Evolutionary conservation across 1,140 invertebrate genomes (phyloP).

Genomic region (Hylaeus anthracinus): DNA sequence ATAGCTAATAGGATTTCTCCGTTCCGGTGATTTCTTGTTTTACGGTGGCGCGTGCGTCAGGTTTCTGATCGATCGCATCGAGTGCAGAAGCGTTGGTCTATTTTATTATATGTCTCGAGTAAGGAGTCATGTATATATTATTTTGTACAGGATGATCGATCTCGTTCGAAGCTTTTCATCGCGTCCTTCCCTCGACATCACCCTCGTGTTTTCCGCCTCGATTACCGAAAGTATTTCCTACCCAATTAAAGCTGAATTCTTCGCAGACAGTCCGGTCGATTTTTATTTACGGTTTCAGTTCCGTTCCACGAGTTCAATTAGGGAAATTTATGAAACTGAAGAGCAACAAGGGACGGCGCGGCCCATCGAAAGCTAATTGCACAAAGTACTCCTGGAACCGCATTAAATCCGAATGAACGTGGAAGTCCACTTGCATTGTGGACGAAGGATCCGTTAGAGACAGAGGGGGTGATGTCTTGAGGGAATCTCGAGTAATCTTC

Average conservation of each 20-base stretch:
- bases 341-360: neutral
- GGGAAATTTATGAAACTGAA: conserved; percentile 7
- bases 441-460: neutral
- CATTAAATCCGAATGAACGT: conserved; percentile 13
- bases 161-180: neutral
- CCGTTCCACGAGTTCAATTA: neutral
- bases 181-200: no score
- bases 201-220: neutral
- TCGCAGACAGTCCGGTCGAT: neutral
- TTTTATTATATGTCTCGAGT: no score
- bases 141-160: neutral
- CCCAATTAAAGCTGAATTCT: conserved; percentile 48
- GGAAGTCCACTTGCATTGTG: conserved; percentile 7
- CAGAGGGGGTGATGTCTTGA: neutral
- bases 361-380: conserved; percentile 29
- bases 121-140: no score
- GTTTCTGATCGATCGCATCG: neutral
- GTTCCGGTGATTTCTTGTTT: neutral
- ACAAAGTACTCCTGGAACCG: conserved; percentile 23
- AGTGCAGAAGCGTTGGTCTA: neutral
- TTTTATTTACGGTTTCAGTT: conserved; percentile 11
- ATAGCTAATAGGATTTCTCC: neutral
- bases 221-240: conserved; percentile 38
- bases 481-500: conserved; percentile 39
- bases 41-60: neutral